Evolutionary conservation across 2,888 invertebrate species (phyloP).

Genomic region (Galeruca laticollis): DNA sequence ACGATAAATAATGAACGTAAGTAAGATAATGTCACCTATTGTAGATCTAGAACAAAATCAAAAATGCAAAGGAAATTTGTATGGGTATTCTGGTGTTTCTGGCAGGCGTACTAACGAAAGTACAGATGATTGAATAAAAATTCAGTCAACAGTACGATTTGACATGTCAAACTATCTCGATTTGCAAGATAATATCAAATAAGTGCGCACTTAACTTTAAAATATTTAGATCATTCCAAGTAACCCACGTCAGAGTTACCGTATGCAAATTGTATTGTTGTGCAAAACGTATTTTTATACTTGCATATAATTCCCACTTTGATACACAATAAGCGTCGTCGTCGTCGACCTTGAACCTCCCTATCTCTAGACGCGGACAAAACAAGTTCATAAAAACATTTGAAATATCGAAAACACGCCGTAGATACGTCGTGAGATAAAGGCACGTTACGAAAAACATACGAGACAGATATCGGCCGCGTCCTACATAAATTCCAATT

Average conservation of each 20-base stretch:
- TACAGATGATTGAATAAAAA: too few species aligned
- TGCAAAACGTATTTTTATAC: conserved; percentile 21
- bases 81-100: too few species aligned
- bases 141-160: too few species aligned
- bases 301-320: conserved; percentile 26
- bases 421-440: conserved; percentile 15
- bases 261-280: conserved; percentile 24
- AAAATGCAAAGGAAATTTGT: too few species aligned
- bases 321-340: conserved; percentile 20
- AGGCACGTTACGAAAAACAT: conserved; percentile 23
- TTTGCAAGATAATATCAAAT: too few species aligned
- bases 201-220: too few species aligned
- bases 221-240: conserved; percentile 1
- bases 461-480: conserved; percentile 23
- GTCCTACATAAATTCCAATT: conserved; percentile 15
- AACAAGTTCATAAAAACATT: conserved; percentile 50
- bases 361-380: conserved; percentile 42
- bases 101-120: too few species aligned
- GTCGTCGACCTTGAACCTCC: conserved; percentile 46
- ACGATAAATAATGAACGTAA: too few species aligned
- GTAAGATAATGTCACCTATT: too few species aligned
- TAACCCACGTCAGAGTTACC: conserved; percentile 16
- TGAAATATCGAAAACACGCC: conserved; percentile 46
- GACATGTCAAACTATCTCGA: too few species aligned
- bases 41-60: too few species aligned